Base-by-base conservation (phyloP, 2,797 vertebrate genomes). In the Clarias fuscus region DNA sequence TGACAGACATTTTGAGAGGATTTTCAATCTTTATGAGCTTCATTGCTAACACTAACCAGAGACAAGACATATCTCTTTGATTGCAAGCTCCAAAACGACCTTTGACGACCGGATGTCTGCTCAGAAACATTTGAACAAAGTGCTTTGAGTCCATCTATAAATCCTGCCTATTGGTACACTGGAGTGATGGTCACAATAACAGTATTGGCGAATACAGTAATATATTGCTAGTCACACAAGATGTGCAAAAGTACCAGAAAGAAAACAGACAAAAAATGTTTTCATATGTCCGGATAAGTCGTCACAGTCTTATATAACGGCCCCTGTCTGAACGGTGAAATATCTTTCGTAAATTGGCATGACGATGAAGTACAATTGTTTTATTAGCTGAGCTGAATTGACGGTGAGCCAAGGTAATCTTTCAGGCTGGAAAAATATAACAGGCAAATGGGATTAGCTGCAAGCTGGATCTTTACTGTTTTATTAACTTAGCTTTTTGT, bases 381-480 rank as follows among this genome's bases (percentile, higher is more conserved):
- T 86, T 87, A 87, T 89, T 89, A 89, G 80, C 76, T 79, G 68
- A 85, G 83, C 68, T 65, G 83, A 78, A 75, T n/a, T 83, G 88
- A 86, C 58, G 30, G 65, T 30, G 67, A 70, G 79, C 85, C 84
- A 79, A 83, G 71, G 18, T 67, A 73, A 83, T 79, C n/a, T 68
- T 79, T 73, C 40, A 68, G 73, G 53, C 77, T 72, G 80, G 75
- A 85, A 84, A 83, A 89, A 83, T 59, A 73, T 7, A 70, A 15
- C 85, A 37, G 71, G 61, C 85, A 83, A 88, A 84, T 56, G 30
- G 76, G 73, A 68, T 83, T 82, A 83, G 76, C 80, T 61, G 59
- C 80, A 65, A 70, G 73, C 53, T 43, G 77, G 71, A 84, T 80
- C n/a, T 65, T 58, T 64, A 67, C 59, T 65, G 62, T 84, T 76